Conservation (phyloP, 1,140 invertebrate genomes). For the Lasioglossum albipes region DNA sequence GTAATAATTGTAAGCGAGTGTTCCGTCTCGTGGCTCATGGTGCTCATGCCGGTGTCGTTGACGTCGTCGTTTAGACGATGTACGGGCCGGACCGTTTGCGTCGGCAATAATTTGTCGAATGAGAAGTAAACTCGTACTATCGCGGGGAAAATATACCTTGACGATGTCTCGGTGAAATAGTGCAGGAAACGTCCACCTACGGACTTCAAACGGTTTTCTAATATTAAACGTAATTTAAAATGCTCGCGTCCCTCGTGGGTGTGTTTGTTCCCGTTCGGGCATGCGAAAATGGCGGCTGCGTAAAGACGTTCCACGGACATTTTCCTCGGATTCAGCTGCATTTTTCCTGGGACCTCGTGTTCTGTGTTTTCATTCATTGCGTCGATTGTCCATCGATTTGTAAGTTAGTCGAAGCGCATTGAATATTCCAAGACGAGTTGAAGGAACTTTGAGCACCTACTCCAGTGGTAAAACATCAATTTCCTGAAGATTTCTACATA, state of each 20-base stretch:
- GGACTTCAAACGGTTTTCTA: neutral
- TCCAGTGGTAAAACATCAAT: too few species aligned
- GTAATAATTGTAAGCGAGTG: constrained; percentile 42
- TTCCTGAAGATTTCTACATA: too few species aligned
- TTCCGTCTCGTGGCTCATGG: constrained; percentile 23
- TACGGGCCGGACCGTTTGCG: constrained; percentile 22
- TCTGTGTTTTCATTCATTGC: too few species aligned
- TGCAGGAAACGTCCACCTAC: constrained; percentile 20
- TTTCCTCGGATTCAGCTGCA: too few species aligned
- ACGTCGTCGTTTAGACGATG: constrained; percentile 38
- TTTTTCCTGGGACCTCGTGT: too few species aligned
- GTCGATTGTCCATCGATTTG: too few species aligned
- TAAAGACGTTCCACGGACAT: too few species aligned
- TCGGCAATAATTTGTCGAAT: constrained; percentile 41
- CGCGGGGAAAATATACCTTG: constrained; percentile 16
- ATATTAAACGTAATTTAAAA: constrained; percentile 1
- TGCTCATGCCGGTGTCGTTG: constrained; percentile 36
- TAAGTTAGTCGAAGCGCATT: too few species aligned
- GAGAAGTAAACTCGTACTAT: constrained; percentile 38
- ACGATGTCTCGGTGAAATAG: constrained; percentile 27
- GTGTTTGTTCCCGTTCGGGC: neutral
- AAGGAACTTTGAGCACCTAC: too few species aligned
- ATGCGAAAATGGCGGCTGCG: neutral
- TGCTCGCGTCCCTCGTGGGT: too few species aligned
- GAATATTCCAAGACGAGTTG: too few species aligned